Evolutionary conservation across 2,888 invertebrate species (phyloP).

Genomic region (Pherbina coryleti): DNA sequence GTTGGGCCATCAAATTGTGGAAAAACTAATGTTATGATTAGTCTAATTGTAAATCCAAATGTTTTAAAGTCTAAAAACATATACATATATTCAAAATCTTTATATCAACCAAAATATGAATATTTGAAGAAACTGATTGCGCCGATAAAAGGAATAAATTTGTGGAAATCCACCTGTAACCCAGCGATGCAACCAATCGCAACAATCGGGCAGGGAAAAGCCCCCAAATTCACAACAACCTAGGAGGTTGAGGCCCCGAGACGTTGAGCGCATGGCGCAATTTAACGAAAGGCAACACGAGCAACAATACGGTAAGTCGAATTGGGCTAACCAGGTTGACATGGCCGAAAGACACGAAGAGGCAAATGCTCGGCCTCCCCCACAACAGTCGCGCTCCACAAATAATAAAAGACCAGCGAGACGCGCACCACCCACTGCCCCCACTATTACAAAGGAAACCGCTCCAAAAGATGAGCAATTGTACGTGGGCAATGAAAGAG

Average conservation of each 20-base stretch:
- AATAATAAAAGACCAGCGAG: neutral
- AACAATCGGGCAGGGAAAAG: neutral
- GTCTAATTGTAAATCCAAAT: too few species aligned
- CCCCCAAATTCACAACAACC: neutral
- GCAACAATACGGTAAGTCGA: neutral
- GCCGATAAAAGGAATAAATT: too few species aligned
- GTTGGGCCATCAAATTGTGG: slow-evolving; percentile 60
- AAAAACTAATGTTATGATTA: slow-evolving; percentile 60
- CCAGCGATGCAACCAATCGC: neutral
- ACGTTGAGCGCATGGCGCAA: neutral
- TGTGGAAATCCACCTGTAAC: too few species aligned
- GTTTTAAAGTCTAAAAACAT: slow-evolving; percentile 55
- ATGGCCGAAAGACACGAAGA: neutral
- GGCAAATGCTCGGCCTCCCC: neutral
- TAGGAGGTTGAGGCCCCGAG: neutral
- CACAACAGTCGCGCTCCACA: neutral
- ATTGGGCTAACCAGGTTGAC: slow-evolving; percentile 8
- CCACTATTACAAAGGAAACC: slow-evolving; percentile 1
- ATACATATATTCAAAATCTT: slow-evolving; percentile 59
- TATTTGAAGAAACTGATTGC: too few species aligned
- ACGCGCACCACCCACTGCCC: neutral
- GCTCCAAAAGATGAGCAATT: slow-evolving; percentile 22
- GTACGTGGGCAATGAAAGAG: slow-evolving; percentile 11
- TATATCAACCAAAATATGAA: slow-evolving; percentile 51
- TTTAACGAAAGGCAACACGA: slow-evolving; percentile 14